These are phyloP conservation scores for Sebastes diaconus DNA, from an alignment of 2,797 vertebrate genomes.

Conservation along the genomic window DNA sequence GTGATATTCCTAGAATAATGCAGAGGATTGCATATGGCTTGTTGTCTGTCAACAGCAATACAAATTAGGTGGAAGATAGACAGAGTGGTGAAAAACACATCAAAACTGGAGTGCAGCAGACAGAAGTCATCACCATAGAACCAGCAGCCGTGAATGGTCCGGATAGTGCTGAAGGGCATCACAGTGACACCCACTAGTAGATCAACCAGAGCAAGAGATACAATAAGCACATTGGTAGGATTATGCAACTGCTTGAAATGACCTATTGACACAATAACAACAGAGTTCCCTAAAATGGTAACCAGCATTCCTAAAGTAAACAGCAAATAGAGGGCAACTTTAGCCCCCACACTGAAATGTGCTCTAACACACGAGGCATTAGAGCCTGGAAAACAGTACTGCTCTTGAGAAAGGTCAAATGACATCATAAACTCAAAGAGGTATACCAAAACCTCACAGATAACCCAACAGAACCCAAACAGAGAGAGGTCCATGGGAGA, in stretches of 20 bases:
- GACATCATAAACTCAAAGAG: background rate
- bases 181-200: slow-evolving; percentile 38
- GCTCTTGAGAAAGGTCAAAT: background rate
- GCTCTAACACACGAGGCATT: background rate
- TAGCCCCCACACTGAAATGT: background rate
- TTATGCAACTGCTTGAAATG: slow-evolving; percentile 83
- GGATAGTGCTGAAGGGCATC: slow-evolving; percentile 80
- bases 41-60: slow-evolving; percentile 80
- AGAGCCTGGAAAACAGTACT: slow-evolving; percentile 13
- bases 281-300: slow-evolving; percentile 73
- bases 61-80: slow-evolving; percentile 84
- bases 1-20: slow-evolving; percentile 73
- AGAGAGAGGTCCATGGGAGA: background rate
- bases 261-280: slow-evolving; percentile 81
- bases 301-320: background rate
- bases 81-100: slow-evolving; percentile 77
- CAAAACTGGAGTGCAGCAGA: slow-evolving; percentile 76
- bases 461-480: background rate
- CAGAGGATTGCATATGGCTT: slow-evolving; percentile 80
- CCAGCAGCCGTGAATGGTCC: slow-evolving; percentile 81
- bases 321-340: background rate
- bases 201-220: slow-evolving; percentile 75
- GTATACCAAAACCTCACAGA: background rate
- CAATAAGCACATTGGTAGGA: slow-evolving; percentile 81
- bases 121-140: slow-evolving; percentile 80